Evolutionary conservation across 2,113 vertebrate genomes (phyloP).

Genomic region (Barnardius zonarius): DNA sequence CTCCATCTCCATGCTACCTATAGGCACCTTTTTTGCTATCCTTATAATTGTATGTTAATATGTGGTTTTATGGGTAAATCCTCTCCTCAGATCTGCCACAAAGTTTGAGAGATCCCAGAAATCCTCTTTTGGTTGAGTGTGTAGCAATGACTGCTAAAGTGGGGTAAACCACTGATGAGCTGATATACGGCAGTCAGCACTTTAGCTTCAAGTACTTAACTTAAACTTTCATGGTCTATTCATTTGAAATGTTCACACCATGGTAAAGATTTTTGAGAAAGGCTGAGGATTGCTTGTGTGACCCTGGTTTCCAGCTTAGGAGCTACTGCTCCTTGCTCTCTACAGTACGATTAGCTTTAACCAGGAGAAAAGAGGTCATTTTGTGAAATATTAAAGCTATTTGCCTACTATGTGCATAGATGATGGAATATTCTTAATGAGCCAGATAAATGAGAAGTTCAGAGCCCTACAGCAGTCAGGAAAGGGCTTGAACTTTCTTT

Average conservation of each 20-base stretch:
- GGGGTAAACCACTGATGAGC: not conserved
- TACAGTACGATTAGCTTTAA: not conserved
- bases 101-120: not conserved
- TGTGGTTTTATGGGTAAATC: not conserved
- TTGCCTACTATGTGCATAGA: not conserved
- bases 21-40: not conserved
- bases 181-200: not conserved
- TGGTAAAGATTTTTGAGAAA: not conserved
- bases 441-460: not conserved
- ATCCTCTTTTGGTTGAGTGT: not conserved
- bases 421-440: not conserved
- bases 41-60: not conserved
- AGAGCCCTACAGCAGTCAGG: constrained; percentile 22
- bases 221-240: not conserved
- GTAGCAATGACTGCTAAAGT: not conserved
- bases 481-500: constrained; percentile 39
- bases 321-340: not conserved
- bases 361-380: not conserved
- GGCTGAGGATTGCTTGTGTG: not conserved
- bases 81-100: not conserved
- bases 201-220: not conserved
- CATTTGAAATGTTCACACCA: not conserved
- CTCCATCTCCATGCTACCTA: not conserved
- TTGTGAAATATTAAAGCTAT: constrained; percentile 6
- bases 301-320: not conserved